Evolutionary conservation across 2,797 vertebrate genomes (phyloP), one percentile per base, ranked within the genome.

Genomic region (Lepilemur septentrionalis): DNA sequence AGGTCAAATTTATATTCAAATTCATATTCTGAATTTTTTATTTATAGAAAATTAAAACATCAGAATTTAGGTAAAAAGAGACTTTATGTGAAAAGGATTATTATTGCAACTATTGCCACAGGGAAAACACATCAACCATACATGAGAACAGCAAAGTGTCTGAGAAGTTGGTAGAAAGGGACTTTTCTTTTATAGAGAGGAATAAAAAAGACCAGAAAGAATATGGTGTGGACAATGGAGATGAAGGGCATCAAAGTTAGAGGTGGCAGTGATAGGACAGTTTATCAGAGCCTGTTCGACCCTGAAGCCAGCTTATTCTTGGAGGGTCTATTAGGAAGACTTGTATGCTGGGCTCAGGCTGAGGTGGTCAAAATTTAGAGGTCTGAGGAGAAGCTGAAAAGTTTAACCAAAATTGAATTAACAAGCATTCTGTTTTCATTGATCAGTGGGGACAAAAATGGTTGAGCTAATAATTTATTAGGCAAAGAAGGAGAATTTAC

Each of bases 11-110:
- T 83, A 67, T 69, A 52, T 52, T 52, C 50, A 52, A 18, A 52
- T 18, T 52, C 50, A 52, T 52, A 52, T 52, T 95, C 55, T 87
- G 65, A 83, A 72, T 20, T 65, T 52, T 52, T 52, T 52, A 52
- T 52, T 52, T 52, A 38, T 38, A 2, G 50, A 25, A 85, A 46
- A 43, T 25, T 46, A 43, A 73, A 87, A 38, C 81, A 57, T 43
- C 9, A 48, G 1, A 0, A 72, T 63, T 67, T 55, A 73, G 10
- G 2, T 61, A 32, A 59, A 15, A 35, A 80, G 43, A 82, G 35
- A 25, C 1, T 76, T 75, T 23, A 35, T 12, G 18, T 79, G 22
- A 41, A 81, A 76, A 41, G 3, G 5, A 50, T 15, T 9, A 48
- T 48, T 72, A 48, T 48, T 70, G 5, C 30, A n/a, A 72, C 17